phyloP scores from a whole-genome alignment of 2,113 vertebrate genomes.

The Mesembrinibis cayennensis region DNA sequence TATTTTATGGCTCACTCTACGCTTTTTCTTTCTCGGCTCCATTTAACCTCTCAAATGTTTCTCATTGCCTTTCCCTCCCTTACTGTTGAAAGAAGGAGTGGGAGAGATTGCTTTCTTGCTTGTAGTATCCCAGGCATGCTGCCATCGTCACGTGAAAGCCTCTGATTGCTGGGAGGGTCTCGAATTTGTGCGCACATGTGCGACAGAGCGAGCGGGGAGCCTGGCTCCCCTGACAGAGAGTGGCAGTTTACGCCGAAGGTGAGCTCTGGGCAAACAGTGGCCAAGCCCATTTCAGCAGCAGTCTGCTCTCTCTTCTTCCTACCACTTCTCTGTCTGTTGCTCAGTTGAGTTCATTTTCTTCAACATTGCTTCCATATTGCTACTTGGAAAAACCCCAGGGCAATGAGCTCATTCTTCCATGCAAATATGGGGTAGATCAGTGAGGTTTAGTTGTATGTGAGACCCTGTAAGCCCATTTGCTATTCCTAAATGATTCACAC shows the following conservation, averaged over 20 bases:
- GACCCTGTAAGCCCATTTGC: background rate
- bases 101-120: background rate
- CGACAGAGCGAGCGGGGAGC: fast-evolving
- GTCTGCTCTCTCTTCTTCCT: background rate
- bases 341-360: background rate
- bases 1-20: background rate
- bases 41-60: background rate
- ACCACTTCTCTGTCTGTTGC: background rate
- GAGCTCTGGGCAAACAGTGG: background rate
- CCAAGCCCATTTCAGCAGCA: background rate
- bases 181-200: fast-evolving
- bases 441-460: background rate
- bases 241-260: fast-evolving
- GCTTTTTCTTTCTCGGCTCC: background rate
- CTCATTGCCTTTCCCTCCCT: background rate
- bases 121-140: background rate
- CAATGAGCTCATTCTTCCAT: background rate
- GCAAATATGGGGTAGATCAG: background rate
- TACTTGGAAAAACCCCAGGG: background rate
- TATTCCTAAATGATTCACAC: background rate
- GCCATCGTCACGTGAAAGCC: background rate
- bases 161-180: background rate
- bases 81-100: fast-evolving
- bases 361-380: background rate
- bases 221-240: too few relatives aligned